Base-by-base conservation (phyloP, 1,140 invertebrate genomes). In the Reticulitermes speratus region DNA sequence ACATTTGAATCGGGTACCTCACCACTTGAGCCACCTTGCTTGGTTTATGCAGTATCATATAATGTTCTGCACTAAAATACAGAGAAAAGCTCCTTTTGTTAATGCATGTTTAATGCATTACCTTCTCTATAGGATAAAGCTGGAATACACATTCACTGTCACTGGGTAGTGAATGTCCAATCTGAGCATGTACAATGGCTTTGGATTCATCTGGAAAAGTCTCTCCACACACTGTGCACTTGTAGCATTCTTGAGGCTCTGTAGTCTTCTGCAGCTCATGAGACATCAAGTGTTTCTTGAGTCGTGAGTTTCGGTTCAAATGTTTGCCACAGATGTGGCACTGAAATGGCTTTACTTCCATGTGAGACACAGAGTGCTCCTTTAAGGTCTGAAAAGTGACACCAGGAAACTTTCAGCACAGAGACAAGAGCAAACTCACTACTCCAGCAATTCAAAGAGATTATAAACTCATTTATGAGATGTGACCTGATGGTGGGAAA, bases 281-380 rank as follows among this genome's bases (percentile, higher is more conserved):
- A 25, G 82, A 45, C 48, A 32, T 83, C 86, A 86, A 23, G 86
- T 86, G 86, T 65, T 84, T 30, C 86, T 84, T 86, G 14, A 93
- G 89, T 1, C 92, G 90, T 32, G 92, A 92, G 19, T 91, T 89
- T 0, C 92, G 90, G 21, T 91, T 92, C 87, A 93, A 87, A 52
- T 91, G 91, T 88, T 92, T 91, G 87, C 91, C 87, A 86, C 92
- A 93, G 55, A 92, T 92, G 89, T 92, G 91, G 86, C 92, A 93
- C 88, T 92, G 91, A 90, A 91, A 93, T 12, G 92, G 92, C 82
- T 92, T 93, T 86, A 92, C 91, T 89, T 92, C 90, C 86, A 92
- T 89, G 90, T 93, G 92, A 6, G 91, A 92, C 9, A 93, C 91
- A 11, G 90, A 90, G 82, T 93, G 92, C 82, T 93, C 92, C 84